Base-by-base conservation (phyloP, 1,140 invertebrate genomes). In the Drosophila seguyi region DNA sequence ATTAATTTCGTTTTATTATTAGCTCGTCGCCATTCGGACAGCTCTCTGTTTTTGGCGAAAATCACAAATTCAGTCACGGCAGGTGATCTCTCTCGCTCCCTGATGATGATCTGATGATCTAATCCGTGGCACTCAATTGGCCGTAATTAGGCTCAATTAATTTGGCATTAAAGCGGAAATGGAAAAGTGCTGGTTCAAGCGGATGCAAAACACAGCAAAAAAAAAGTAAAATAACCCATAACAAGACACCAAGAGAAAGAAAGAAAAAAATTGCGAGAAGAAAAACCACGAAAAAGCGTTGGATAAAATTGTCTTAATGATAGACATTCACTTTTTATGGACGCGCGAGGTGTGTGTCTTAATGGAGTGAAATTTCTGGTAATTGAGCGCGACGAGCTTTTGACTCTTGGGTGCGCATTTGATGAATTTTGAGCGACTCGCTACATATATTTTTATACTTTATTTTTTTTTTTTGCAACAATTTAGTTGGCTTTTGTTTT, bases 321-420 rank as follows among this genome's bases (percentile, higher is more conserved):
- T 90, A 88, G 85, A 88, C 85, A 88, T 88, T 88, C 85, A 85
- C 74, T 90, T 88, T 87, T 90, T 85, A 88, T 81, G 85, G 68
- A 60, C 50, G 65, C 66, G 65, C 65, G 77, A 90, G 85, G 85
- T 90, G 85, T 87, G 76, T 84, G 76, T 74, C 65, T 88, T 87
- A 87, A 87, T 87, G 85, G 84, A 90, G 84, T 87, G 84, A 87
- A 87, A 87, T 87, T 90, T 88, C 67, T 78, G 52, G 83, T 90
- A 90, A 87, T 87, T 90, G 83, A 88, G 75, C 84, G 75, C 59
- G 72, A 79, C 84, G 83, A 88, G 83, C 84, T 83, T 58, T 57
- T 69, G 66, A 76, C 59, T 65, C 81, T 83, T 82, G 63, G 80
- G 71, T 77, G 83, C 58, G 79, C 82, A 87, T 87, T 88, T 87